Base-by-base conservation (phyloP, 2,113 vertebrate species). In the Cyanoramphus novaezelandiae region DNA sequence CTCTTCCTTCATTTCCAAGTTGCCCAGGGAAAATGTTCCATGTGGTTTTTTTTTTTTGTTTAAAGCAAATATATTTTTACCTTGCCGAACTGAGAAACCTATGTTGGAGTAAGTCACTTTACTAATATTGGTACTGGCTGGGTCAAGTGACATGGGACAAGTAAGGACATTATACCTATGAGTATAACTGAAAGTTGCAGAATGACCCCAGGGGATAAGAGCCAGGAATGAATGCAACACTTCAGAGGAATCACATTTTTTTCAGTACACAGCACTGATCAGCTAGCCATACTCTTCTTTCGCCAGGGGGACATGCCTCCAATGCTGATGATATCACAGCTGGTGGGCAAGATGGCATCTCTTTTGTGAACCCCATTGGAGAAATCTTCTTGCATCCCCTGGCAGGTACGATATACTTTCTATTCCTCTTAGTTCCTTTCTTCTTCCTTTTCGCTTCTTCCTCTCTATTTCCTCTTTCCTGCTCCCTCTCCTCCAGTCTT, bases 371-470 rank as follows among this genome's bases (percentile, higher is more conserved):
- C 78, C 98, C 98, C 11, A 97, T 97, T 92, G 98, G 98, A 83
- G 99, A 99, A 90, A 98, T 99, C 90, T 99, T 98, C 96, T 97
- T 99, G 62, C 98, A 98, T 87, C 99, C 99, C 63, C 96, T 99
- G 76, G 99, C 99, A 98, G 99, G 99, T 99, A 95, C 93, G 70
- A 46, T 88, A 21, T 83, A 49, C 19, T 62, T 35, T 25, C 86
- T 55, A 27, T 37, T 74, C 41, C 17, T 46, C 37, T 71, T 7
- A 49, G 43, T 72, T 62, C 5, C 84, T 82, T 80, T 43, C 68
- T 50, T 92, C n/a, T 17, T 82, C 12, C n/a, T 84, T 87, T 86
- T 59, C 47, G 11, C 10, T 88, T 55, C 47, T 43, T 64, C 27
- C 11, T 55, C 35, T 82, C 17, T 37, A 2, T 68, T 92, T 83